Base-by-base conservation (phyloP, 2,888 invertebrate species). In the Drosophila phalerata region DNA sequence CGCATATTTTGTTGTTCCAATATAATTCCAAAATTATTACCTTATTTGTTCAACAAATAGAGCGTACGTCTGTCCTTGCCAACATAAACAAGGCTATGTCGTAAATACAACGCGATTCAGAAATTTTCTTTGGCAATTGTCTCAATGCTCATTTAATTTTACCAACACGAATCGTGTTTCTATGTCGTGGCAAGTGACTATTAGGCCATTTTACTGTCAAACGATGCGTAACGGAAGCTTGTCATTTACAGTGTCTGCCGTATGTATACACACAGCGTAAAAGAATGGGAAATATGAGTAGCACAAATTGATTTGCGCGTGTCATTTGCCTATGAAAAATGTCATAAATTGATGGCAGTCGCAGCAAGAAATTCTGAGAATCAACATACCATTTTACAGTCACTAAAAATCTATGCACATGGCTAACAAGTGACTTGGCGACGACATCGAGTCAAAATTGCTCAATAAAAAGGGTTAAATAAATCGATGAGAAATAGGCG, bases 171-270 rank as follows among this genome's bases (percentile, higher is more conserved):
- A 77, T 76, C 72, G 75, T 72, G 68, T 79, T 80, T 81, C 79
- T 70, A 76, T 90, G 72, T 83, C 91, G 90, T 90, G 90, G 89
- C 72, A 79, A 79, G 81, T 73, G 83, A 76, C 90, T 84, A 90
- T 90, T 90, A 89, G 65, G 42, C 67, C 55, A 49, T 73, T 72
- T 66, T 64, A 69, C 69, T 68, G 38, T 48, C 72, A 72, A 75
- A 65, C 86, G 84, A 79, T 84, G 84, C 81, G 81, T 81, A 84
- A 81, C 81, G 81, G 70, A 77, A 73, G 77, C 77, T 76, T 69
- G 74, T 69, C 80, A 69, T 80, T 71, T 70, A 53, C 61, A 64
- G 55, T 56, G 47, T 38, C 30, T 42, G 37, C 2, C 28, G 51
- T n/a, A 15, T n/a, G 47, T 37, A 28, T 28, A 8, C 17, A 19